These are phyloP conservation scores for Synergus itoensis DNA, from an alignment of 2,888 invertebrate species.

Conservation along the genomic window DNA sequence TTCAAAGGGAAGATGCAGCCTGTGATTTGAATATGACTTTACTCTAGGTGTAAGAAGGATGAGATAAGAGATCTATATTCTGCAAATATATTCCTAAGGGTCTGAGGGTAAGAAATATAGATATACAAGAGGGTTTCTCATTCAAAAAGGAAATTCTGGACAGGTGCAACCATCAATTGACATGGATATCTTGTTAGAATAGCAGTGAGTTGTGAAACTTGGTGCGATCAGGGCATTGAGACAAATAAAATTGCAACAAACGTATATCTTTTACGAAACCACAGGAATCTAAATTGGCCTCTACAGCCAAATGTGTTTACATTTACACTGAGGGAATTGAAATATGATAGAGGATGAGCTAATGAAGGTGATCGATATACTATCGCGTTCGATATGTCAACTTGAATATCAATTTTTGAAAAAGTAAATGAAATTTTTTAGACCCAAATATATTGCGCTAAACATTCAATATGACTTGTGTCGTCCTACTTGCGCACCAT, in stretches of 20 bases:
- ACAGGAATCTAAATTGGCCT: not conserved
- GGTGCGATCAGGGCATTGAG: not conserved
- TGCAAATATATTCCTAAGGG: not conserved
- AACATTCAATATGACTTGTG: not conserved
- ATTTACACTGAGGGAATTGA: not conserved
- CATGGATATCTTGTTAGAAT: slow-evolving; percentile 9
- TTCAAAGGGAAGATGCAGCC: too few species aligned
- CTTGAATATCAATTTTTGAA: too few species aligned
- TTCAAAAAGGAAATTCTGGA: not conserved
- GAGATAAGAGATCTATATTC: not conserved
- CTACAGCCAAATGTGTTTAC: not conserved
- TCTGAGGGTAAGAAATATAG: not conserved
- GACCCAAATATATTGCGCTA: too few species aligned
- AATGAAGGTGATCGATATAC: slow-evolving; percentile 15
- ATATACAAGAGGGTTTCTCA: not conserved
- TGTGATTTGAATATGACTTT: too few species aligned
- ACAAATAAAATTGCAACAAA: not conserved
- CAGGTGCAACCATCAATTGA: not conserved
- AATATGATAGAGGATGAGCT: not conserved
- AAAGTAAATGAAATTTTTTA: too few species aligned
- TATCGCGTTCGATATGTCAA: too few species aligned
- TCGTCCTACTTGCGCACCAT: not conserved
- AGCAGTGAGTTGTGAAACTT: slow-evolving; percentile 5
- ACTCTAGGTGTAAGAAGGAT: not conserved
- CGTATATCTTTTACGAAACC: not conserved